Base-by-base conservation (phyloP, 2,797 vertebrate genomes). In the Hybognathus amarus region DNA sequence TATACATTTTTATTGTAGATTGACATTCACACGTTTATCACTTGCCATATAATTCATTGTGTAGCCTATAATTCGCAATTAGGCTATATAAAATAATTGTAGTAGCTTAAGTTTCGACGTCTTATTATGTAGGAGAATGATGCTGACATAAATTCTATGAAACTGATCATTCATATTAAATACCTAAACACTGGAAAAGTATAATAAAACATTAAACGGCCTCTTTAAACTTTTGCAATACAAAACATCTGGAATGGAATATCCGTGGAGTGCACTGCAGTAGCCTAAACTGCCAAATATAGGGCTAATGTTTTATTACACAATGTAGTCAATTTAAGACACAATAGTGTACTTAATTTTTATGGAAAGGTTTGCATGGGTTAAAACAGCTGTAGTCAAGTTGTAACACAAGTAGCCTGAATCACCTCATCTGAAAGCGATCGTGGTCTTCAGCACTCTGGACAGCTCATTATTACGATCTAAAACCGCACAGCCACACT, bases 371-470 rank as follows among this genome's bases (percentile, higher is more conserved):
- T 24, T 52, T 6, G 56, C 22, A 17, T 73, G 54, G 18, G 47
- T 61, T 52, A 33, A 52, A 20, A 66, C 4, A 50, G 47, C 47
- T 78, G 5, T 20, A n/a, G 1, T 68, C 1, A 45, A 68, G 22
- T 27, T 18, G 20, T 40, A 56, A 22, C 27, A n/a, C 6, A 59
- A 59, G 4, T 33, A 33, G n/a, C n/a, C n/a, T n/a, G n/a, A n/a
- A 33, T 81, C 12, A 56, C 30, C 69, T 13, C 24, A 30, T 68
- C 38, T 81, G 36, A 68, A 84, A 69, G 38, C 30, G 27, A 30
- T 61, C 38, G 47, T 77, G 38, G 42, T 85, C 56, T 90, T 90
- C 88, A 90, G 89, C 87, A 91, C 90, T 87, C 84, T 90, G 89
- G 89, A 90, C 89, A 90, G 90, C 84, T 84, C 89, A 86, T 77